Percentiles rank a stretch among this genome's conserved stretches.
phyloP scores from a whole-genome alignment of 2,888 invertebrate genomes.

The Reticulitermes lucifugus region DNA sequence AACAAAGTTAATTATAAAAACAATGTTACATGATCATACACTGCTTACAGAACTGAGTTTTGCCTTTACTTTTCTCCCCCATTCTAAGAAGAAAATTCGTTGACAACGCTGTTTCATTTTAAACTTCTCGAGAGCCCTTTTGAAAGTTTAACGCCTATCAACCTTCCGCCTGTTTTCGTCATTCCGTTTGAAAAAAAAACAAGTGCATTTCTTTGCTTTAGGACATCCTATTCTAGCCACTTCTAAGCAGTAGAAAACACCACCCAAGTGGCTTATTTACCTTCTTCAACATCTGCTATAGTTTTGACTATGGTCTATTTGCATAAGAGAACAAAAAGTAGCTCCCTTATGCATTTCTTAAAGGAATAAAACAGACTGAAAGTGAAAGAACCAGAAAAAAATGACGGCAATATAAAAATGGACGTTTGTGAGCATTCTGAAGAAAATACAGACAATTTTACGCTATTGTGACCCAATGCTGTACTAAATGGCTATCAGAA shows the following conservation, averaged over 20 bases:
- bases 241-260: neutral
- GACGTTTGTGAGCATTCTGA: neutral
- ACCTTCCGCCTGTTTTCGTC: neutral
- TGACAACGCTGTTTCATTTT: neutral
- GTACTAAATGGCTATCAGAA: too few relatives aligned
- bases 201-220: neutral
- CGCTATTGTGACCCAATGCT: too few relatives aligned
- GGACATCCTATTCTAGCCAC: neutral
- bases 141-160: neutral
- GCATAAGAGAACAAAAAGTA: neutral
- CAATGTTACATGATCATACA: neutral
- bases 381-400: neutral
- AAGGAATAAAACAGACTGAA: neutral
- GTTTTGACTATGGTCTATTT: neutral
- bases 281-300: neutral
- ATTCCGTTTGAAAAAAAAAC: neutral
- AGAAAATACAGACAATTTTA: too few relatives aligned
- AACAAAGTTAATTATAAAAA: neutral
- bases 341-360: neutral
- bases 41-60: neutral
- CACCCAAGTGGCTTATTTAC: slow-evolving; percentile 17
- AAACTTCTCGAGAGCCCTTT: neutral
- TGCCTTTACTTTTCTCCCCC: neutral
- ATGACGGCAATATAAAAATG: neutral
- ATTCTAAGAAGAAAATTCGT: neutral